Evolutionary conservation across 2,113 vertebrate species (phyloP).

Genomic region (Dicaeum eximium): DNA sequence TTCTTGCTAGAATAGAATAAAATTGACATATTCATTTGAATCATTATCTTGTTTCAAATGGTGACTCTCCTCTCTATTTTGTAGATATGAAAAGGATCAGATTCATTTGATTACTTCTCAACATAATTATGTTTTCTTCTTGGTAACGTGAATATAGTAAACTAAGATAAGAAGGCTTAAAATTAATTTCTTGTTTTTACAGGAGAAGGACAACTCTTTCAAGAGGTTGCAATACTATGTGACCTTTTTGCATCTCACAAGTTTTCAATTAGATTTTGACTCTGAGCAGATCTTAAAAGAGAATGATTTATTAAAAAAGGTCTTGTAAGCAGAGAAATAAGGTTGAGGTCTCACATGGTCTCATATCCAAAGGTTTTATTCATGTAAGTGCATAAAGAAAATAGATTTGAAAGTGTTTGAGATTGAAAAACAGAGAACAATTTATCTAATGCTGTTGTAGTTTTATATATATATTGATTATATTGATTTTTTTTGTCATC

Average conservation of each 20-base stretch:
- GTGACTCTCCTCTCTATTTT: not conserved
- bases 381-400: slow-evolving; percentile 20
- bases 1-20: not conserved
- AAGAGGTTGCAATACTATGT: not conserved
- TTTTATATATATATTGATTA: slow-evolving; percentile 34
- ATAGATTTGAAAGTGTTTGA: slow-evolving; percentile 2
- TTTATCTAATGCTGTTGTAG: slow-evolving; percentile 12
- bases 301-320: not conserved
- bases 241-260: not conserved
- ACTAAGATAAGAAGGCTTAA: not conserved
- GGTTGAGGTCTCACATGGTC: not conserved
- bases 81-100: not conserved
- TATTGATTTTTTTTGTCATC: slow-evolving; percentile 30
- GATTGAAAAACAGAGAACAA: not conserved
- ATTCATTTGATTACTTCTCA: not conserved
- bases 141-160: not conserved
- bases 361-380: slow-evolving; percentile 8
- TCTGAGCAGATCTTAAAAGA: not conserved
- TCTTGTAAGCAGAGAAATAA: slow-evolving; percentile 12
- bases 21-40: not conserved
- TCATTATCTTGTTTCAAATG: not conserved
- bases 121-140: not conserved
- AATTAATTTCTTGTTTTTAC: not conserved
- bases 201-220: not conserved
- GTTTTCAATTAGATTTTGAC: slow-evolving; percentile 38